Evolutionary conservation across 2,797 vertebrate genomes (phyloP).

Genomic region (Adelosebastes latens): DNA sequence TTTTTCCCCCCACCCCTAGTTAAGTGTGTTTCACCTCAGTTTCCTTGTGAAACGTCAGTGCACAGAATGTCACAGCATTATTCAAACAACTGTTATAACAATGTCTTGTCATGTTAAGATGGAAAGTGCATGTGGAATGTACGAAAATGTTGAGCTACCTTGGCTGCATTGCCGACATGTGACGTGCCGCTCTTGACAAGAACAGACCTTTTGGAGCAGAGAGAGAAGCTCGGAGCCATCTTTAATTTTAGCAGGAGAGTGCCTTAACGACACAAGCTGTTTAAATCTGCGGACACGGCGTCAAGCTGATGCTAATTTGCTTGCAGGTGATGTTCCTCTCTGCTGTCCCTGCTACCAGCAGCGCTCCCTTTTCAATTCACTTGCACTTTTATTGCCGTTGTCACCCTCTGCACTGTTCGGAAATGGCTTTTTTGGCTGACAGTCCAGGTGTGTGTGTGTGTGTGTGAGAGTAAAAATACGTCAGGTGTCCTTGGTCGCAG

Average conservation of each 20-base stretch:
- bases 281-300: conserved; percentile 65
- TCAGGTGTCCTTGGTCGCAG: conserved; percentile 63
- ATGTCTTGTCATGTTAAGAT: background rate
- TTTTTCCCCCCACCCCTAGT: accelerated
- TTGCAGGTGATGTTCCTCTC: conserved; percentile 68
- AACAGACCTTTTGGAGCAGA: conserved; percentile 45
- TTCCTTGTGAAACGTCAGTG: background rate
- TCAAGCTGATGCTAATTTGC: conserved; percentile 73
- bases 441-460: conserved; percentile 33
- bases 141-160: background rate
- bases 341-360: conserved; percentile 54
- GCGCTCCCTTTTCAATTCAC: conserved; percentile 42
- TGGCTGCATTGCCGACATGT: conserved; percentile 27
- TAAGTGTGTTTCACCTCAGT: background rate
- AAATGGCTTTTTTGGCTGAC: conserved; percentile 75
- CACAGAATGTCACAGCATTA: background rate
- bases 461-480: conserved; percentile 34
- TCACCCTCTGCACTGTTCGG: conserved; percentile 47
- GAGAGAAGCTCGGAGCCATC: conserved; percentile 57
- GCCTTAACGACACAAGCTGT: conserved; percentile 69
- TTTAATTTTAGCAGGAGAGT: conserved; percentile 68
- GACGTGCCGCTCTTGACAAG: conserved; percentile 39
- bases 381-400: conserved; percentile 62
- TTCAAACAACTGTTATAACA: background rate
- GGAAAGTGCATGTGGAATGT: background rate